Evolutionary conservation across 37 sponge, comb jelly and placozoan species (phyloP).

Genomic region (Ephydatia muelleri): DNA sequence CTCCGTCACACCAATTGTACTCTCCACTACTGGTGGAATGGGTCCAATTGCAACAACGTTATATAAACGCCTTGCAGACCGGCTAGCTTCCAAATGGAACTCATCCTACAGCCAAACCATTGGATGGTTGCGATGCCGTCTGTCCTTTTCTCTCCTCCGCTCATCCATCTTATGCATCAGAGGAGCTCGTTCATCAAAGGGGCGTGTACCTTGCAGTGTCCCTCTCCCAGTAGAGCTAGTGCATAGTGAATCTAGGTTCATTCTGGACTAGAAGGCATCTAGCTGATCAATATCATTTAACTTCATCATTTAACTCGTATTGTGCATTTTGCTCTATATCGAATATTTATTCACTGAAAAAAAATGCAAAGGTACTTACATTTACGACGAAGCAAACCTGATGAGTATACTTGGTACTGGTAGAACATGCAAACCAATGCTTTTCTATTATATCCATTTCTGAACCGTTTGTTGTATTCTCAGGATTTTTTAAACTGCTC

Average conservation of each 20-base stretch:
- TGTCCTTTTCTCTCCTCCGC: constrained; percentile 21
- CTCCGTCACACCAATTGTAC: constrained; percentile 10
- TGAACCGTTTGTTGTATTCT: too few relatives aligned
- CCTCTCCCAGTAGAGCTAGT: background rate
- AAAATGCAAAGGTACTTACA: too few relatives aligned
- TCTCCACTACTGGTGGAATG: constrained; percentile 11
- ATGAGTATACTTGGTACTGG: too few relatives aligned
- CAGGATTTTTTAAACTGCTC: too few relatives aligned
- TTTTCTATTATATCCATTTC: too few relatives aligned
- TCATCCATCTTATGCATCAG: constrained; percentile 17
- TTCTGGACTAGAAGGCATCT: background rate
- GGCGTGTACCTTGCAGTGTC: background rate
- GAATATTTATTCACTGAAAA: too few relatives aligned
- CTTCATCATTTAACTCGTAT: background rate
- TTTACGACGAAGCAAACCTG: too few relatives aligned
- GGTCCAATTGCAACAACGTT: background rate
- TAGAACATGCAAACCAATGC: too few relatives aligned
- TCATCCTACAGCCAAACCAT: background rate
- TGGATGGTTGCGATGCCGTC: background rate
- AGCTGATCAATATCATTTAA: background rate
- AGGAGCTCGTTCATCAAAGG: constrained; percentile 12
- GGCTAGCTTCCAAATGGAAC: constrained; percentile 14
- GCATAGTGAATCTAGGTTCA: background rate
- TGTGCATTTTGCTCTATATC: too few relatives aligned
- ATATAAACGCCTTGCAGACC: constrained; percentile 4